Conservation (phyloP, 2,888 invertebrate genomes). For the Allacma fusca region DNA sequence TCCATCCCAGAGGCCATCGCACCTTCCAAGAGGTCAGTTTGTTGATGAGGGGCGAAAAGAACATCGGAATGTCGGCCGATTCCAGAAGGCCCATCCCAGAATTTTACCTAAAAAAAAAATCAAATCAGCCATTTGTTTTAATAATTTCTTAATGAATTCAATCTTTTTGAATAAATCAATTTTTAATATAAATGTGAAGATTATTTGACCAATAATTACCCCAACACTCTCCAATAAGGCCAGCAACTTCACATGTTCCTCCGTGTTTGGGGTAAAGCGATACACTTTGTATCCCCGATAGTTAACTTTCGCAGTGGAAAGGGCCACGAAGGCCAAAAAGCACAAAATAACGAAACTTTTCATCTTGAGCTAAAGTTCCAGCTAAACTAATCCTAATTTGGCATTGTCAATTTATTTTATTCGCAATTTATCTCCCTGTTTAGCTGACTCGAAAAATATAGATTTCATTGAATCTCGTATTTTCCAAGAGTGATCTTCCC, state of each 20-base stretch:
- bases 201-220: conserved; percentile 24
- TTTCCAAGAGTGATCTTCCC: too few species aligned
- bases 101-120: conserved; percentile 46
- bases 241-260: conserved; percentile 20
- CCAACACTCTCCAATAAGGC: conserved; percentile 6
- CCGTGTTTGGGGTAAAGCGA: conserved; percentile 66
- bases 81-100: conserved; percentile 53
- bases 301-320: conserved; percentile 51
- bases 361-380: too few species aligned
- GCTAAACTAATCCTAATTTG: too few species aligned
- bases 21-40: conserved; percentile 66
- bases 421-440: too few species aligned
- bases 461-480: too few species aligned
- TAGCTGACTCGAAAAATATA: too few species aligned
- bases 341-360: too few species aligned
- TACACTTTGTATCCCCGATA: conserved; percentile 72
- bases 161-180: too few species aligned
- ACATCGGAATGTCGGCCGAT: conserved; percentile 20
- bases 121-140: neutral
- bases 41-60: conserved; percentile 64
- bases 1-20: conserved; percentile 65
- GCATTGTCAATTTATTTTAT: too few species aligned
- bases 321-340: too few species aligned
- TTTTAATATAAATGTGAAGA: too few species aligned
- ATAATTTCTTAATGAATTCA: conserved; percentile 13